Evolutionary conservation across 2,888 invertebrate genomes (phyloP), one percentile per base, ranked within the genome.

Genomic region (Chydorus sphaericus): DNA sequence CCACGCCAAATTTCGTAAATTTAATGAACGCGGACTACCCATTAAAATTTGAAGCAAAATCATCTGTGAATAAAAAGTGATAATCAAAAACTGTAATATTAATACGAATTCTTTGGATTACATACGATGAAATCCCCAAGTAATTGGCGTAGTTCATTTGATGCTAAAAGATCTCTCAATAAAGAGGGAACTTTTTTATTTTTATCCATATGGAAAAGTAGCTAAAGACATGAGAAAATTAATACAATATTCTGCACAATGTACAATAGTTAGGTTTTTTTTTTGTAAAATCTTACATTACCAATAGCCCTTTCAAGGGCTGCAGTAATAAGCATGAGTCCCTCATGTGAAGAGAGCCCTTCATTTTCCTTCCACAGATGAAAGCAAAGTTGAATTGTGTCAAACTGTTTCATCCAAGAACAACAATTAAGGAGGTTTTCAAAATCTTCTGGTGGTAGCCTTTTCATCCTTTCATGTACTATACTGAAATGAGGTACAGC

Each of bases 1-100:
- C 77, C 77, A 77, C 0, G 67, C 65, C 30, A 76, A 63, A 65
- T 77, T 76, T 18, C 77, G 66, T 11, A 77, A 59, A 65, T 77
- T 77, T 8, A 76, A 63, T 2, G 73, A 72, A 56, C 67, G 65
- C 6, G 75, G 74, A 26, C 74, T 71, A 3, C 77, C 76, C 59
- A 75, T 64, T 14, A 76, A 44, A 29, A 73, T 60, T 63, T 70
- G 68, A 11, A 75, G 60, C n/a, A 74, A 48, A 37, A 62, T 59
- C 5, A 68, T 61, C 68, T 68, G 57, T 6, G 4, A 48, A 11
- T 48, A 20, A 4, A n/a, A 26, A 39, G 30, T 28, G 16, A 14
- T 14, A 4, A 52, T 16, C 6, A 30, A 51, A 37, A 26, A 36
- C 11, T 20, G 10, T 20, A 33, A 36, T 20, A 7, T 49, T 54